Evolutionary conservation across 1,140 invertebrate species (phyloP), one percentile per base, ranked within the genome.

Genomic region (Euborellia annulipes): DNA sequence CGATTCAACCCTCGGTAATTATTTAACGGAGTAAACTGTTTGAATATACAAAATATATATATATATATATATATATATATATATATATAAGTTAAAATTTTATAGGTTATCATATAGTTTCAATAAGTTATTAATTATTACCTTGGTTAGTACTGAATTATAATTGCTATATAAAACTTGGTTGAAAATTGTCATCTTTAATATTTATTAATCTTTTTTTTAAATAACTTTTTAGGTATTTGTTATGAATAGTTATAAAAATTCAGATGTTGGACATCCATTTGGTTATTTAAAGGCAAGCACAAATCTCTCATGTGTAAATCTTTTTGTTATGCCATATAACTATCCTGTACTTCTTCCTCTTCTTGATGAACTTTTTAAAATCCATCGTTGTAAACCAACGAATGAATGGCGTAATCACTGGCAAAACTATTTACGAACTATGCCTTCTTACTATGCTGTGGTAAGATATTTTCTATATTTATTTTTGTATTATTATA

Each of bases 211-310:
- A n/a, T n/a, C n/a, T n/a, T n/a, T n/a, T n/a, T n/a, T n/a, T n/a
- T n/a, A n/a, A n/a, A n/a, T n/a, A n/a, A n/a, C n/a, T n/a, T 65
- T 70, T 39, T 66, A 86, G 82, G 87, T 94, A 13, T 95, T 91
- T 64, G 79, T 95, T 0, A 75, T 79, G 0, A 90, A 87, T 63
- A 92, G 86, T 60, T 85, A 80, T 55, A 90, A 90, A 64, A 85
- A 78, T 53, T 76, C 76, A 49, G 86, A 91, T 53, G 73, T 87
- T 13, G 87, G 85, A 19, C 82, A 89, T 62, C 92, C 95, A 0
- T 98, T 98, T 69, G 95, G 95, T 20, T 98, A 97, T 61, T 61
- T 98, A n/a, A 98, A 98, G 68, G 89, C 93, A 0, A 90, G 87
- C 48, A 94, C 91, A 17, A 93, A 88, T 58, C 69, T 97, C 37